phyloP scores from a whole-genome alignment of 2,888 invertebrate species.

The Beris chalybata region DNA sequence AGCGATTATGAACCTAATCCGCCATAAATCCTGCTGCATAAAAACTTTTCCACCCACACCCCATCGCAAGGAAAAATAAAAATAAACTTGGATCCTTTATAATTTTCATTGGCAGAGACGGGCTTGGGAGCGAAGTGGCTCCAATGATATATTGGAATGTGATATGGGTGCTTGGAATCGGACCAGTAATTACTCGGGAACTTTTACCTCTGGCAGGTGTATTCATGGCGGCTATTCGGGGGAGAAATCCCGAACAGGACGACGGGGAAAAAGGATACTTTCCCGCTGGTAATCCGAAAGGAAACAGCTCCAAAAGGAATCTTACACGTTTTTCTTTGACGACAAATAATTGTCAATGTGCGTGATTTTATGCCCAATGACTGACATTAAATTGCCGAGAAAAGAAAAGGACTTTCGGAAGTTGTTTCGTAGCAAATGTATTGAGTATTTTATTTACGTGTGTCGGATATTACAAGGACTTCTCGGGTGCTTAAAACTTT shows the following conservation, averaged over 20 bases:
- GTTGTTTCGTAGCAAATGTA: slow-evolving; percentile 2
- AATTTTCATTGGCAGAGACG: slow-evolving; percentile 27
- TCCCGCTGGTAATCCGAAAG: neutral
- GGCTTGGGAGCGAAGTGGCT: neutral
- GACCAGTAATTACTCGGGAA: slow-evolving; percentile 35
- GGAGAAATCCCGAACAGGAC: neutral
- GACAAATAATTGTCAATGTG: slow-evolving; percentile 26
- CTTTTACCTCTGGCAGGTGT: slow-evolving; percentile 17
- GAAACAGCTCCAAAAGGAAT: neutral
- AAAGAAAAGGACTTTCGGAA: slow-evolving; percentile 15
- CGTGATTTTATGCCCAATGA: slow-evolving; percentile 18
- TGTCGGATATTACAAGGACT: slow-evolving; percentile 8
- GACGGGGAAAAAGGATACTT: neutral
- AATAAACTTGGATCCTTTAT: slow-evolving; percentile 34
- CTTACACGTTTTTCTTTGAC: neutral
- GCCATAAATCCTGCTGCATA: slow-evolving; percentile 36
- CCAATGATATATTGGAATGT: slow-evolving; percentile 37
- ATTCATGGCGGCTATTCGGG: neutral
- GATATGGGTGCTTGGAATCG: slow-evolving; percentile 28
- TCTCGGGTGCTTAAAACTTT: slow-evolving; percentile 23
- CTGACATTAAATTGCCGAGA: slow-evolving; percentile 10
- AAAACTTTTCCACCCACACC: slow-evolving; percentile 33
- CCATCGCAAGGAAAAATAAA: neutral
- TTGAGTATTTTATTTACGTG: neutral
- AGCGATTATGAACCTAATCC: slow-evolving; percentile 39